Conservation (phyloP, 2,888 invertebrate species). For the Dynastes tityus region DNA sequence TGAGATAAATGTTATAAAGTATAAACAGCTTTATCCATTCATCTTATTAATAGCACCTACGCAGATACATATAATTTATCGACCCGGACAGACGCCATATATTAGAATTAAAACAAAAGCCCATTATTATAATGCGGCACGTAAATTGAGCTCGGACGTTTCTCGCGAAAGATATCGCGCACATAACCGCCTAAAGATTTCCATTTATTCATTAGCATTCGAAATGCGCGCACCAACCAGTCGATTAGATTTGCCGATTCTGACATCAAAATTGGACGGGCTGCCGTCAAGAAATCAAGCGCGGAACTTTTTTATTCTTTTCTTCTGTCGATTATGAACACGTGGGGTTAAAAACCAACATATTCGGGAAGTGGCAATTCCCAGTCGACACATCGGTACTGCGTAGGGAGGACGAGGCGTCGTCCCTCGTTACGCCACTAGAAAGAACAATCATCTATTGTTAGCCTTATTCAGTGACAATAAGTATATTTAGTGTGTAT, state of each 20-base stretch:
- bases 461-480: constrained; percentile 61
- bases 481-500: constrained; percentile 61
- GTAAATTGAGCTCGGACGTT: constrained; percentile 15
- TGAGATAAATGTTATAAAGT: too few relatives aligned
- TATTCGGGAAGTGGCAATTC: constrained; percentile 50
- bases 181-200: constrained; percentile 16
- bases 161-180: constrained; percentile 21
- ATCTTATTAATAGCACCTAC: not conserved
- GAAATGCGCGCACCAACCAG: constrained; percentile 54
- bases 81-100: not conserved
- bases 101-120: constrained; percentile 15
- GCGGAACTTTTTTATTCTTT: constrained; percentile 52
- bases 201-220: constrained; percentile 55
- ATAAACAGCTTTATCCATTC: not conserved
- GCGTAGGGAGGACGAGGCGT: constrained; percentile 57
- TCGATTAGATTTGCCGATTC: constrained; percentile 56
- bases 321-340: constrained; percentile 53
- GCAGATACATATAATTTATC: not conserved
- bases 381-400: constrained; percentile 50
- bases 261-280: constrained; percentile 52
- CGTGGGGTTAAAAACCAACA: constrained; percentile 50
- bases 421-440: constrained; percentile 57
- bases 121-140: constrained; percentile 27
- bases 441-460: constrained; percentile 62
- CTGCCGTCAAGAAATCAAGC: constrained; percentile 45